Conservation (phyloP, 2,113 vertebrate species). For the Dicerorhinus sumatrensis region DNA sequence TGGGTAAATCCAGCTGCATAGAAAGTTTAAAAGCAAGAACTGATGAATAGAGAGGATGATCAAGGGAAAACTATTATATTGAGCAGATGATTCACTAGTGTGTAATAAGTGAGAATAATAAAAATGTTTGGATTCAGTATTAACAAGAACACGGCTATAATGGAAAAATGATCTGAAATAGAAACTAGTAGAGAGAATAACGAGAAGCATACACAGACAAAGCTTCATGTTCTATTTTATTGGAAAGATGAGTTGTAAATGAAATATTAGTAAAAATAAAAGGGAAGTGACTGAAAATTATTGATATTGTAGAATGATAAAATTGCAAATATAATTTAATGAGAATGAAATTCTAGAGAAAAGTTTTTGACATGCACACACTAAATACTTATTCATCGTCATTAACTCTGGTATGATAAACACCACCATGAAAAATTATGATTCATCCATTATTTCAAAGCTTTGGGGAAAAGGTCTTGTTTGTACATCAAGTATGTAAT, state of each 20-base stretch:
- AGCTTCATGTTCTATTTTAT: background rate
- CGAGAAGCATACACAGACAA: background rate
- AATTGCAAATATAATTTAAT: conserved; percentile 10
- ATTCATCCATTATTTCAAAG: background rate
- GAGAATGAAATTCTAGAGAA: conserved; percentile 2
- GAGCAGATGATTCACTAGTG: background rate
- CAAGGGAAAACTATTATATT: background rate
- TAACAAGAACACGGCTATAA: background rate
- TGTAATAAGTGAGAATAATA: conserved; percentile 9
- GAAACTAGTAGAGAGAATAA: background rate
- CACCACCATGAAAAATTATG: background rate
- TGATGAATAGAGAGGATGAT: background rate
- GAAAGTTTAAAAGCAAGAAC: conserved; percentile 3
- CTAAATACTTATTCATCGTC: background rate
- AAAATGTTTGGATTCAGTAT: background rate
- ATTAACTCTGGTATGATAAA: background rate
- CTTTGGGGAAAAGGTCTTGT: conserved; percentile 45
- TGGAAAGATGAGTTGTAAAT: background rate
- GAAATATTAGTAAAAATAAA: conserved; percentile 10
- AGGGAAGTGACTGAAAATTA: background rate
- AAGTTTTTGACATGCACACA: background rate
- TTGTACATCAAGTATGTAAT: conserved; percentile 2
- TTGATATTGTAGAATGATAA: background rate
- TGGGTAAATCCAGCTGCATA: background rate
- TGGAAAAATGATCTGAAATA: background rate